Evolutionary conservation across 2,113 vertebrate species (phyloP).

Genomic region (Brachirus orientalis): DNA sequence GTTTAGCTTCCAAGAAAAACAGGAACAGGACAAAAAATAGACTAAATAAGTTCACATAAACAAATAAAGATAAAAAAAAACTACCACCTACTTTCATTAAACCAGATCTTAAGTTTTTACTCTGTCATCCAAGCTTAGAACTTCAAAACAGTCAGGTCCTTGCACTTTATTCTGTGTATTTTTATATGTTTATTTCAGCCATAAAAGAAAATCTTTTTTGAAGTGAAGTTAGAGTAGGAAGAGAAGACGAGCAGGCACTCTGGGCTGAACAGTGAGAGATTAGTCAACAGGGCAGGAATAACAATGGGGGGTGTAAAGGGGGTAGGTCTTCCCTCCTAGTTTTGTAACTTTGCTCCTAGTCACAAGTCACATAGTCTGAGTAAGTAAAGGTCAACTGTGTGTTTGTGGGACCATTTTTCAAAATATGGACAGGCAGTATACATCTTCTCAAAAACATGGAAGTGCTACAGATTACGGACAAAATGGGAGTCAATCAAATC

Average conservation of each 20-base stretch:
- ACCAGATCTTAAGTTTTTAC: too few species aligned
- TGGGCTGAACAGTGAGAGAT: neutral
- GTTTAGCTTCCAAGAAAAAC: too few species aligned
- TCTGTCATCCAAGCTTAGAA: too few species aligned
- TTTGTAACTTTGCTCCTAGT: conserved; percentile 24
- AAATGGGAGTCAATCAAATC: conserved; percentile 12
- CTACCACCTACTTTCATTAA: too few species aligned
- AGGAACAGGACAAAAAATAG: too few species aligned
- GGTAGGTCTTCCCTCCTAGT: neutral
- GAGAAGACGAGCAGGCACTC: neutral
- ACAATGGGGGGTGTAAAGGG: conserved; percentile 2
- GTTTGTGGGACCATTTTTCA: neutral
- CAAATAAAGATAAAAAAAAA: too few species aligned
- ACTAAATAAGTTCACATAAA: too few species aligned
- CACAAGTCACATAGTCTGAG: conserved; percentile 15
- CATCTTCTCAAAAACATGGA: conserved; percentile 33
- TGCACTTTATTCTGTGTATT: too few species aligned
- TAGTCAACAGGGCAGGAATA: conserved; percentile 6
- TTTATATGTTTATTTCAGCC: too few species aligned
- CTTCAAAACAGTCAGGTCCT: too few species aligned
- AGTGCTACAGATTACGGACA: conserved; percentile 37
- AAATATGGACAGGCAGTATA: conserved; percentile 83
- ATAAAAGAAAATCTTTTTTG: neutral
- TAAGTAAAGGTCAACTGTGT: neutral
- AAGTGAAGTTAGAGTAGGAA: neutral